phyloP scores from a whole-genome alignment of 92 coral and sea anemone genomes.

The Bergia puertoricense region DNA sequence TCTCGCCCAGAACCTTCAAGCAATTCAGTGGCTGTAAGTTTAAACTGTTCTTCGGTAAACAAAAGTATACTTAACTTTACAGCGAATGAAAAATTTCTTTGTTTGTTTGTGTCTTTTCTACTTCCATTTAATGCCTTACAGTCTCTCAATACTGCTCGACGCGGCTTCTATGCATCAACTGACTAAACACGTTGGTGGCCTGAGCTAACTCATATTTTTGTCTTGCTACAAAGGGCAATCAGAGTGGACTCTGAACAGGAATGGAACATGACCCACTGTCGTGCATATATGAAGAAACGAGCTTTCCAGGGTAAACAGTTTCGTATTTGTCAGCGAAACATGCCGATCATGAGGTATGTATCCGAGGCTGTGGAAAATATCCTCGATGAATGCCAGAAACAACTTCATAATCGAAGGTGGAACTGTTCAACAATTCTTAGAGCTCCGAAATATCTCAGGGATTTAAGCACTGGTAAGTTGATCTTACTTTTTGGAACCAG shows the following conservation, averaged over 20 bases:
- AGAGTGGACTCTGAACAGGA: slow-evolving; percentile 38
- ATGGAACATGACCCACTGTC: slow-evolving; percentile 73
- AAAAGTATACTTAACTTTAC: slow-evolving; percentile 20
- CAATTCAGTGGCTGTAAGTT: slow-evolving; percentile 84
- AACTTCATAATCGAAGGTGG: slow-evolving; percentile 73
- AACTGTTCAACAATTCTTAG: slow-evolving; percentile 70
- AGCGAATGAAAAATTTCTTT: background rate
- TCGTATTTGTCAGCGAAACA: slow-evolving; percentile 66
- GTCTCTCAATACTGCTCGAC: background rate
- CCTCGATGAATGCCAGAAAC: slow-evolving; percentile 64
- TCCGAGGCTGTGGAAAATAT: slow-evolving; percentile 85
- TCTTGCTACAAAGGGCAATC: slow-evolving; percentile 48
- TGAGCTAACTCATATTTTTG: background rate
- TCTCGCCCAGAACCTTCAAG: slow-evolving; percentile 51
- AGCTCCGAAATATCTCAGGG: slow-evolving; percentile 73
- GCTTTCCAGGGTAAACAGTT: slow-evolving; percentile 74
- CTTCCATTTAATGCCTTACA: too few relatives aligned
- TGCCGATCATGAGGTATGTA: slow-evolving; percentile 79
- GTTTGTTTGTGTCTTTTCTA: background rate
- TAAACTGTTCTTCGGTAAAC: background rate
- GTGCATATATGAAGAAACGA: slow-evolving; percentile 24
- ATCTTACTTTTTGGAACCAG: background rate
- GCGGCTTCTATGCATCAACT: background rate
- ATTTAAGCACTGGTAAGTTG: slow-evolving; percentile 78
- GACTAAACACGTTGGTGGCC: background rate